These are phyloP conservation scores for Enteromius afrohamiltoni DNA, from an alignment of 2,797 vertebrate species.

Conservation along the genomic window DNA sequence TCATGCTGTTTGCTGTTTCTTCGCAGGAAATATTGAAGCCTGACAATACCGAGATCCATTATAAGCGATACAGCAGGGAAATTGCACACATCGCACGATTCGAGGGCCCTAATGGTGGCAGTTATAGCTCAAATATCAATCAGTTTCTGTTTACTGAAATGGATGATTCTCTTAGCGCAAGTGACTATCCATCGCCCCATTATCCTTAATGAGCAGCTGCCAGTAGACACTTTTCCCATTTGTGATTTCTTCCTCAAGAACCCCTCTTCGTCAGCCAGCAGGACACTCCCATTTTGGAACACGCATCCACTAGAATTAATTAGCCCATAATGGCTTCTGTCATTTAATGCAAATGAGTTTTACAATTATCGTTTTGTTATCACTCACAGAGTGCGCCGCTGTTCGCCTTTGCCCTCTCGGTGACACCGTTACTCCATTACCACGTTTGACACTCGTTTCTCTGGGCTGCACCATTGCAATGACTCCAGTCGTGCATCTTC, in stretches of 20 bases:
- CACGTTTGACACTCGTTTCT: neutral
- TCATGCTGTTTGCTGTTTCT: constrained; percentile 14
- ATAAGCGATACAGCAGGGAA: constrained; percentile 51
- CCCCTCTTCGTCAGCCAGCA: constrained; percentile 65
- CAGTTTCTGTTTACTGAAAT: constrained; percentile 69
- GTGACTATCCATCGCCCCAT: constrained; percentile 64
- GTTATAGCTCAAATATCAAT: constrained; percentile 66
- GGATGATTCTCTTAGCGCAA: constrained; percentile 65
- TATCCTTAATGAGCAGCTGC: constrained; percentile 68
- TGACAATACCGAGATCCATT: constrained; percentile 54
- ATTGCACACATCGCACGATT: constrained; percentile 54
- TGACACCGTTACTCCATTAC: constrained; percentile 53
- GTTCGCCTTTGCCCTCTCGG: constrained; percentile 46
- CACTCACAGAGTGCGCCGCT: constrained; percentile 8
- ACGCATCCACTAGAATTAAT: constrained; percentile 67
- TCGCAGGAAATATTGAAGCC: constrained; percentile 22
- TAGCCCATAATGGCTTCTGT: constrained; percentile 67
- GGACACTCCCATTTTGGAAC: constrained; percentile 64
- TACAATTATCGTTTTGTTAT: constrained; percentile 58
- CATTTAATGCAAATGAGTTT: constrained; percentile 69
- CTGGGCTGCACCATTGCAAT: constrained; percentile 15
- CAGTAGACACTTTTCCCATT: constrained; percentile 57
- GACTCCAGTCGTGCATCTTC: constrained; percentile 29
- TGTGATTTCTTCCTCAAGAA: constrained; percentile 64
- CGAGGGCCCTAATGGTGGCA: constrained; percentile 60